Conservation (phyloP, 2,888 invertebrate genomes). For the Crepidodera aurea region DNA sequence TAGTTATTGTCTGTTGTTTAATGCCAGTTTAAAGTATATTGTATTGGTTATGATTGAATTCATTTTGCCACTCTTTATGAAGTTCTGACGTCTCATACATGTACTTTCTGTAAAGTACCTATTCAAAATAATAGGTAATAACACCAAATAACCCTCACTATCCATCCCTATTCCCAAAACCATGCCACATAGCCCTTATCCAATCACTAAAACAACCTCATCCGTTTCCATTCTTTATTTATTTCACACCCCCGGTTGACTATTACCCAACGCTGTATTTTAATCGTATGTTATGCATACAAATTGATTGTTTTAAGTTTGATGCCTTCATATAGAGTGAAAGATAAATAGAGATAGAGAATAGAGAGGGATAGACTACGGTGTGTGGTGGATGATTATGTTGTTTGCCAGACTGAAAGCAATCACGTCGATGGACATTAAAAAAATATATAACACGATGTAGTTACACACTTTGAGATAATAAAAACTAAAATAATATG, state of each 20-base stretch:
- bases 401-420: constrained; percentile 45
- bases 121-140: too few species aligned
- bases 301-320: constrained; percentile 62
- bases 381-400: constrained; percentile 52
- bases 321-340: constrained; percentile 57
- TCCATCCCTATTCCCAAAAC: neutral
- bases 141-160: neutral
- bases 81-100: too few species aligned
- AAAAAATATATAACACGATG: too few species aligned
- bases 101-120: too few species aligned
- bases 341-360: neutral
- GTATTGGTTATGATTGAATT: too few species aligned
- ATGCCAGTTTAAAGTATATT: too few species aligned
- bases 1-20: too few species aligned
- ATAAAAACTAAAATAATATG: too few species aligned
- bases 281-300: constrained; percentile 63
- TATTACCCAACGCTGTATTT: constrained; percentile 36
- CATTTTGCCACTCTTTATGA: too few species aligned
- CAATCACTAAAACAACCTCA: constrained; percentile 8
- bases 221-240: constrained; percentile 18
- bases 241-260: constrained; percentile 26
- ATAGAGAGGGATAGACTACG: constrained; percentile 26
- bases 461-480: too few species aligned
- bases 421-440: too few species aligned
- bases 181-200: neutral